Evolutionary conservation across 2,888 invertebrate genomes (phyloP), one percentile per base, ranked within the genome.

Genomic region (Lutraria lutraria): DNA sequence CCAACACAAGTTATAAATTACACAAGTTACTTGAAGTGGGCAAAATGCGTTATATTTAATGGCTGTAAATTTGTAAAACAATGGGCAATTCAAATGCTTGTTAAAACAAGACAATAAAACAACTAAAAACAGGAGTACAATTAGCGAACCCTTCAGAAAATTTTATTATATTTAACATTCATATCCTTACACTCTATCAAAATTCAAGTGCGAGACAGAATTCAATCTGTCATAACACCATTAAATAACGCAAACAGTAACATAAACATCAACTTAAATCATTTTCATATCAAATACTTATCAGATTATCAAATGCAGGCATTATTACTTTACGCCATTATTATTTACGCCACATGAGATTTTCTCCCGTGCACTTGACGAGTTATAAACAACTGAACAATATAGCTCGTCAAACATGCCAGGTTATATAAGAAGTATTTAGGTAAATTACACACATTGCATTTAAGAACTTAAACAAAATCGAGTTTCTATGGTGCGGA

Each of bases 201-300:
- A 76, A 19, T 76, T 31, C 76, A 76, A 76, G 76, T 76, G 31
- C 19, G 76, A 13, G 4, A 25, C 34, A 76, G 34, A 76, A 76
- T 76, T 19, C 76, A 76, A 16, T 34, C 76, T 76, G 76, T 76
- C 76, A 76, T 25, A 76, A 76, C 76, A 34, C 76, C 76, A 76
- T 76, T 76, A 76, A 76, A 76, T 34, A 43, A 34, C 19, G 76
- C 76, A 76, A 76, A 76, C 76, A 76, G 34, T 31, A 25, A 19
- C 76, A 76, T 34, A 76, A 76, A 76, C 76, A 76, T 19, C 31
- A 76, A 76, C 76, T 76, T 76, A 31, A 76, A 76, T 76, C 76
- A 76, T 76, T 76, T 76, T 34, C 34, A 34, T 76, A 76, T 76
- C 29, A 76, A 76, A 76, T 19, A 34, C 31, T 76, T 34, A 34